Evolutionary conservation across 1,140 invertebrate species (phyloP).

Genomic region (Lethrus apterus): DNA sequence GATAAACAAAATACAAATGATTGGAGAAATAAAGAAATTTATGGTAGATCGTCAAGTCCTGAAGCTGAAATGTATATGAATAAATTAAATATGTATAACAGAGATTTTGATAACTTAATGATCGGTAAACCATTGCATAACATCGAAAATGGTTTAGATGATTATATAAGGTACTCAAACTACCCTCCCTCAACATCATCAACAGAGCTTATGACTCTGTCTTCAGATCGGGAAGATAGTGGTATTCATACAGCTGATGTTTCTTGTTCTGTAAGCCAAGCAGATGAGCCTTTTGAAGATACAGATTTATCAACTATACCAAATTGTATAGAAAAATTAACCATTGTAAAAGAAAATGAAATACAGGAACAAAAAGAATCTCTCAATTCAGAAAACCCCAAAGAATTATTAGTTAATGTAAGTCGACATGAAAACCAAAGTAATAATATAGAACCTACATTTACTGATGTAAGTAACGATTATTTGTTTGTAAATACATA

Average conservation of each 20-base stretch:
- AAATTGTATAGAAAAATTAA: conserved; percentile 29
- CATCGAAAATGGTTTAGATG: conserved; percentile 40
- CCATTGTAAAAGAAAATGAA: conserved; percentile 23
- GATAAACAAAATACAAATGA: conserved; percentile 17
- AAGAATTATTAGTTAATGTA: conserved; percentile 11
- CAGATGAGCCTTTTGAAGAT: conserved; percentile 54
- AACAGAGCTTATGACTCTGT: conserved; percentile 44
- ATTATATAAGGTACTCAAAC: conserved; percentile 28
- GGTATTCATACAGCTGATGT: conserved; percentile 75
- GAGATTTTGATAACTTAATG: conserved; percentile 32
- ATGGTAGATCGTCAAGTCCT: conserved; percentile 30
- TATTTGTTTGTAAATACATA: neutral
- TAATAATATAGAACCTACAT: neutral
- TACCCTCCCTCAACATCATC: conserved; percentile 49
- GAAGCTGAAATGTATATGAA: conserved; percentile 34
- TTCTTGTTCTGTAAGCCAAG: conserved; percentile 66
- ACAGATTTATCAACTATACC: conserved; percentile 23
- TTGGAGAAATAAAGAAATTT: conserved; percentile 26
- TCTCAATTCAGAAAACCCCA: neutral
- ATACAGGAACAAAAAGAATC: neutral
- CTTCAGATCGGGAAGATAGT: conserved; percentile 71
- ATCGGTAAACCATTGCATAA: conserved; percentile 27
- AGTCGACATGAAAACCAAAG: conserved; percentile 6
- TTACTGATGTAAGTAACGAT: neutral
- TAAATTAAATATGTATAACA: conserved; percentile 33